phyloP scores from a whole-genome alignment of 2,888 invertebrate species.

The Lutraria lutraria region DNA sequence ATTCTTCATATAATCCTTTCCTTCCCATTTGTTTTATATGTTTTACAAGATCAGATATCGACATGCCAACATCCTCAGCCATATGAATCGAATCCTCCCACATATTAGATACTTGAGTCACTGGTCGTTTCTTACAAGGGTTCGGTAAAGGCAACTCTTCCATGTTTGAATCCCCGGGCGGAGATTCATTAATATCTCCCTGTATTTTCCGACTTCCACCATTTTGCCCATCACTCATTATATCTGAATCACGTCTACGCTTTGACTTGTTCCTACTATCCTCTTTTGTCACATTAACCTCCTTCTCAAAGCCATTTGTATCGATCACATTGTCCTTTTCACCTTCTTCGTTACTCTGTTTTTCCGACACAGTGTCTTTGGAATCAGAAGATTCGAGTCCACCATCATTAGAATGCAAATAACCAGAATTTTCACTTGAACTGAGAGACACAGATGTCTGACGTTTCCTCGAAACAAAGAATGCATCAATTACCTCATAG shows the following conservation, averaged over 20 bases:
- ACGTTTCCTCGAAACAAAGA: constrained; percentile 75
- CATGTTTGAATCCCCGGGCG: constrained; percentile 51
- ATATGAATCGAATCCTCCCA: constrained; percentile 83
- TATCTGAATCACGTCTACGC: constrained; percentile 70
- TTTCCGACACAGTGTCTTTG: constrained; percentile 87
- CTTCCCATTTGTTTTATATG: constrained; percentile 92
- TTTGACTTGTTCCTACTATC: constrained; percentile 62
- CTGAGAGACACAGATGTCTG: constrained; percentile 66
- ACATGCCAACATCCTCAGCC: constrained; percentile 87
- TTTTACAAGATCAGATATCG: constrained; percentile 92
- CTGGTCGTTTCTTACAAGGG: constrained; percentile 80
- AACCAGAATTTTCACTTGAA: constrained; percentile 78
- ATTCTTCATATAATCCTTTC: constrained; percentile 94
- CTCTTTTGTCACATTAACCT: constrained; percentile 76
- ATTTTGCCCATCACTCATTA: constrained; percentile 29
- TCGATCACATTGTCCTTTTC: constrained; percentile 82
- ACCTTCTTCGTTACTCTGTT: constrained; percentile 90
- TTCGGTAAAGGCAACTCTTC: constrained; percentile 50
- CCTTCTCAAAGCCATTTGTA: constrained; percentile 75
- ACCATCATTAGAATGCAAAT: constrained; percentile 77
- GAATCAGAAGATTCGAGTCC: constrained; percentile 81
- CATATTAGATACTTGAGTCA: constrained; percentile 76
- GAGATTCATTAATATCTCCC: constrained; percentile 41
- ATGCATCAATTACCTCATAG: constrained; percentile 75
- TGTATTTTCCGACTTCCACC: constrained; percentile 18